phyloP scores from a whole-genome alignment of 2,113 vertebrate species.

The Nyctibius bracteatus region DNA sequence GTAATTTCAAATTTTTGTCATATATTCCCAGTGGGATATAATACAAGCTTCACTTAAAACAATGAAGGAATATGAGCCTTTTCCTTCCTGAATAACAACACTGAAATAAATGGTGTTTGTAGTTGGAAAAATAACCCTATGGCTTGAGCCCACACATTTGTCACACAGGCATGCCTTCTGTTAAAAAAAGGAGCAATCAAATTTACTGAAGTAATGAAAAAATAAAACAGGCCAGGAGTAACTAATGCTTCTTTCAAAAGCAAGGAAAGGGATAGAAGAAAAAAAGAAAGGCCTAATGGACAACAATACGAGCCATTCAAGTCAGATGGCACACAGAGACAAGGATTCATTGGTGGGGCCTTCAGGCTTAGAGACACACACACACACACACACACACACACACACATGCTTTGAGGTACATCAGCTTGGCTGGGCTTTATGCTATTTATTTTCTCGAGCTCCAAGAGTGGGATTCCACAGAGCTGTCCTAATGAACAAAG shows the following conservation, averaged over 20 bases:
- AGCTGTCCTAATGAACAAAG: neutral
- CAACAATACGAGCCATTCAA: neutral
- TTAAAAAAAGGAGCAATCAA: neutral
- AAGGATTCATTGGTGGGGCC: neutral
- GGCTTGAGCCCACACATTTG: neutral
- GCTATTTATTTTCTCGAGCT: neutral
- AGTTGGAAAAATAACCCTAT: neutral
- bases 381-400: neutral
- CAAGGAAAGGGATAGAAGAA: neutral
- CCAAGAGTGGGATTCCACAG: neutral
- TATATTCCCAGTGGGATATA: neutral
- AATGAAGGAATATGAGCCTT: neutral
- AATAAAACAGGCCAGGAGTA: neutral
- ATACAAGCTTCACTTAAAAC: neutral
- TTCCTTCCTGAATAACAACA: neutral
- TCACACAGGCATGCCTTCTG: neutral
- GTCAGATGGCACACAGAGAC: neutral
- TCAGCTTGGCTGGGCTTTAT: neutral
- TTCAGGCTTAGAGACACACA: neutral
- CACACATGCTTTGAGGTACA: neutral
- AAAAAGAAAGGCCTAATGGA: neutral
- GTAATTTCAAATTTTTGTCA: neutral
- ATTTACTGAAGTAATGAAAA: neutral
- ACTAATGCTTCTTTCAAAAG: neutral
- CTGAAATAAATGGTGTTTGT: neutral